Base-by-base conservation (phyloP, 1,140 invertebrate genomes). In the Steinernema feltiae region DNA sequence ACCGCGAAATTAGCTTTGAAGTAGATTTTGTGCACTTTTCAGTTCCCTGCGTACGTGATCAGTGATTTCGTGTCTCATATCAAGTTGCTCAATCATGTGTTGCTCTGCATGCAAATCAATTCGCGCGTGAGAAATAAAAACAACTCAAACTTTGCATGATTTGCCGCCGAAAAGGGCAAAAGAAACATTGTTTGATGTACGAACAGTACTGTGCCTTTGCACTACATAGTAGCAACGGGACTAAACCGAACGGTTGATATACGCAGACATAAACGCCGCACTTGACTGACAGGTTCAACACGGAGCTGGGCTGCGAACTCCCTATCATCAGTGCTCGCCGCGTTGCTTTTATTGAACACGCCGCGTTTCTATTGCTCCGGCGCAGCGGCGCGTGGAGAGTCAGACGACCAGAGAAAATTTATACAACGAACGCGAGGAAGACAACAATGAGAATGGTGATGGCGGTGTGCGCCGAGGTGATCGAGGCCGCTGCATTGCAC, bases 231-330 rank as follows among this genome's bases (percentile, higher is more conserved):
- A 3, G 15, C 12, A 15, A 63, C 53, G 24, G 53, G 53, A 63
- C 53, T 63, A 63, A 63, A 27, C 53, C 24, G 53, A 63, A 63
- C 53, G 12, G n/a, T 63, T 63, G 15, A 7, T 63, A 12, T 63
- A 17, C 53, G 53, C 53, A 63, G 53, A 63, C 7, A 15, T 63
- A 63, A 63, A 63, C 53, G 53, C 53, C 53, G 53, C 53, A 63
- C 53, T n/a, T 63, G 53, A 63, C 53, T 63, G 12, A 63, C 53
- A 3, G 7, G 53, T 63, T 63, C 53, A 63, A 27, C 53, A 12
- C 53, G 53, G 53, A 63, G 53, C 53, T 63, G 53, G 53, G 24
- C 53, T 63, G 53, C 53, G 53, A 12, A 27, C 53, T 3, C 7
- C 53, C n/a, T n/a, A n/a, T 63, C 53, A 63, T 63, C 12, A 15